Evolutionary conservation across 1,140 invertebrate genomes (phyloP).

Genomic region (Drosophila dunni): DNA sequence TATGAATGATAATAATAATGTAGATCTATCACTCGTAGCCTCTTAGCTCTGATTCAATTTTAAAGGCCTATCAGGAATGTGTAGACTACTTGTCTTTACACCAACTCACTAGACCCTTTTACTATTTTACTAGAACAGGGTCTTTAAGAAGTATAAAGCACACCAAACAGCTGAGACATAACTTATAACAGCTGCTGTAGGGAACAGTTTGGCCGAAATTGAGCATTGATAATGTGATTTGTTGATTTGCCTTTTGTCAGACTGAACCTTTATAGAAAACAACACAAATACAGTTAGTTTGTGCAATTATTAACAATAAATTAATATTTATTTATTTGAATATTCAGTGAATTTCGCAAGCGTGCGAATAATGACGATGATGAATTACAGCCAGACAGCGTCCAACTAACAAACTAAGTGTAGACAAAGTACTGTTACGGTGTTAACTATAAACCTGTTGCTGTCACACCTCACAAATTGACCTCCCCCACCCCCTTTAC

Average conservation of each 20-base stretch:
- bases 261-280: no score
- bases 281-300: not conserved
- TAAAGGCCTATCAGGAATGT: no score
- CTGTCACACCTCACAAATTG: constrained; percentile 15
- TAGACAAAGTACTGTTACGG: not conserved
- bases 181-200: not conserved
- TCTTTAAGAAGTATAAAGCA: not conserved
- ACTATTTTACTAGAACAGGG: no score
- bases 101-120: no score
- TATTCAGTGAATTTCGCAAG: not conserved
- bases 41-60: no score
- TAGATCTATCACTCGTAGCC: no score
- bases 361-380: constrained; percentile 2
- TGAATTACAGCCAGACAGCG: not conserved
- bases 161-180: constrained; percentile 1
- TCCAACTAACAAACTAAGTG: not conserved
- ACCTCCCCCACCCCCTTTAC: not conserved
- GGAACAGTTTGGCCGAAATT: not conserved
- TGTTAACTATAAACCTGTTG: constrained; percentile 32
- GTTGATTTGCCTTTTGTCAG: not conserved
- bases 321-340: not conserved
- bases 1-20: no score
- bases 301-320: not conserved
- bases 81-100: no score
- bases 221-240: not conserved